A percentile compares a stretch with the other conserved stretches of the same genome.
These are phyloP conservation scores for Noctua fimbriata DNA, from an alignment of 2,888 invertebrate species.

Conservation along the genomic window DNA sequence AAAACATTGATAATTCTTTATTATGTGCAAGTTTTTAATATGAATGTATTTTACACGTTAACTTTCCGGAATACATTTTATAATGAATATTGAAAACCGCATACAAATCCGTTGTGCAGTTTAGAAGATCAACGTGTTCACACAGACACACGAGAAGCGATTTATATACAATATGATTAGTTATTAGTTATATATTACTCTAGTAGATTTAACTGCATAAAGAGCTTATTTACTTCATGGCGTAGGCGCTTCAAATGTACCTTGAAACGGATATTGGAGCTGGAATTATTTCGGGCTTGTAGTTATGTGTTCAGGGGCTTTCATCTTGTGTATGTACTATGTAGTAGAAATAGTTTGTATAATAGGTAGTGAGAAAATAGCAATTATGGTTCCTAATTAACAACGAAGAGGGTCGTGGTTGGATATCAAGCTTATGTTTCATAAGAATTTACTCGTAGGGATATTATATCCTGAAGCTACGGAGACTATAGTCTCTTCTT, in stretches of 20 bases:
- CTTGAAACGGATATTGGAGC: conserved; percentile 34
- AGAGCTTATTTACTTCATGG: conserved; percentile 46
- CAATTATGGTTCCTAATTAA: conserved; percentile 4
- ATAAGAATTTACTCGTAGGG: background rate
- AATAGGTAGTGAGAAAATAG: background rate
- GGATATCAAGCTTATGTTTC: background rate
- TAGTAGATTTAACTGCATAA: conserved; percentile 42
- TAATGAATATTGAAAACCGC: background rate
- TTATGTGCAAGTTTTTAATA: background rate
- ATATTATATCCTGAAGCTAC: background rate
- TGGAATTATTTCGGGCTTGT: conserved; percentile 19
- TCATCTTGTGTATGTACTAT: background rate
- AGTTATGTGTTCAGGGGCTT: conserved; percentile 14
- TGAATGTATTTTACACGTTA: background rate
- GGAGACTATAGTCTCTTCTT: background rate
- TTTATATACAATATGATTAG: background rate
- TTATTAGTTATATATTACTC: conserved; percentile 7
- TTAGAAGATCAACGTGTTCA: background rate
- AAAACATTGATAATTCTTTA: background rate
- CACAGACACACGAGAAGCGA: background rate
- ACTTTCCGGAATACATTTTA: background rate
- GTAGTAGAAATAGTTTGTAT: background rate
- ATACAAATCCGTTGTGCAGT: background rate
- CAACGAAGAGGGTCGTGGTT: background rate
- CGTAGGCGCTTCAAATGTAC: conserved; percentile 31